A percentile compares a stretch with the other conserved stretches of the same genome.
These are phyloP conservation scores for Laticauda colubrina DNA, from an alignment of 2,113 vertebrate species.

Conservation along the genomic window DNA sequence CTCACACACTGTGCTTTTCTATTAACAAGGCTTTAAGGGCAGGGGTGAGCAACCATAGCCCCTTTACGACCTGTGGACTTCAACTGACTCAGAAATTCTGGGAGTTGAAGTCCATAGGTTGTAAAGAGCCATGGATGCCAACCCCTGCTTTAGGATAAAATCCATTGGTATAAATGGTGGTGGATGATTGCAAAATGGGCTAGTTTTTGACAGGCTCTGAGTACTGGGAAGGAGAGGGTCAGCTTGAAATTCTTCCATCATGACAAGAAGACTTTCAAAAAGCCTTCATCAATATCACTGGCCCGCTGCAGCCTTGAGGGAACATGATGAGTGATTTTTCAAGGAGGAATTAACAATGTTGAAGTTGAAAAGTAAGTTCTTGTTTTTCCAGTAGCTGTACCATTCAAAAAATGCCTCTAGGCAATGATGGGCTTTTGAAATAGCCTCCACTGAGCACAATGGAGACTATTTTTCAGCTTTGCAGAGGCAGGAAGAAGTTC, in stretches of 20 bases:
- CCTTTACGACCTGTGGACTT: not conserved
- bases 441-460: not conserved
- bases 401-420: not conserved
- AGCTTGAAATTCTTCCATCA: not conserved
- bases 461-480: not conserved
- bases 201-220: not conserved
- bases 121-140: not conserved
- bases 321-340: not conserved
- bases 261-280: not conserved
- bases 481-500: not conserved
- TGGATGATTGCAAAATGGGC: not conserved
- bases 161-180: not conserved
- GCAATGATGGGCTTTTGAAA: not conserved
- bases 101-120: not conserved
- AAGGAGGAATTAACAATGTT: not conserved
- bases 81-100: not conserved
- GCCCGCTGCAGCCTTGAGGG: not conserved
- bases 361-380: not conserved
- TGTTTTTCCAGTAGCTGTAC: not conserved
- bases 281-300: not conserved
- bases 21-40: not conserved
- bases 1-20: not conserved
- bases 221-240: not conserved
- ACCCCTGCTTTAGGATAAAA: not conserved
- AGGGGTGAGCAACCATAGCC: not conserved